Conservation (phyloP, 2,113 vertebrate genomes). For the Tor tambroides region DNA sequence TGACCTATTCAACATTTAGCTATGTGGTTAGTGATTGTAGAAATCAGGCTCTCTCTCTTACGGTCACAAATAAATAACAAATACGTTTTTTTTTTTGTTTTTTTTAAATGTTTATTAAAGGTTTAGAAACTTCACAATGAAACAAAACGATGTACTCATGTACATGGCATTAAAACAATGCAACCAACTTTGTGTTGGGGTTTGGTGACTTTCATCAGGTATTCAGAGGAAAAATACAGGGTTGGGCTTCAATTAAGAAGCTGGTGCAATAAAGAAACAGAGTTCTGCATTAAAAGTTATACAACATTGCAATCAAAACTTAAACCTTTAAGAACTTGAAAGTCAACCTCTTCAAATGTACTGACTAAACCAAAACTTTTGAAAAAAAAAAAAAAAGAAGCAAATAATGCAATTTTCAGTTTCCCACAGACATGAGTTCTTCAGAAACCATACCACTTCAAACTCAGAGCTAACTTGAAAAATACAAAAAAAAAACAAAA, state of each 20-base stretch:
- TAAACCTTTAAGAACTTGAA: neutral
- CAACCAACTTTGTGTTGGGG: slow-evolving; percentile 78
- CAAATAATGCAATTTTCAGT: neutral
- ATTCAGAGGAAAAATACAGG: slow-evolving; percentile 22
- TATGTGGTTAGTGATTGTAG: neutral
- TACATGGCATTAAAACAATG: slow-evolving; percentile 95
- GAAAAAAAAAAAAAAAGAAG: neutral
- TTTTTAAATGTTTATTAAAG: slow-evolving; percentile 92
- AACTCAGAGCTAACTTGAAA: slow-evolving; percentile 6
- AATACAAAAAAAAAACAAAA: neutral
- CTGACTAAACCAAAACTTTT: slow-evolving; percentile 3
- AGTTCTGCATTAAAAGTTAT: slow-evolving; percentile 4
- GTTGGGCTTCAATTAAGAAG: slow-evolving; percentile 28
- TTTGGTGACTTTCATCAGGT: slow-evolving; percentile 39
- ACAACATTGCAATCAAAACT: slow-evolving; percentile 20
- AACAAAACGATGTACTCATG: slow-evolving; percentile 96
- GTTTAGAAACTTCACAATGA: slow-evolving; percentile 99
- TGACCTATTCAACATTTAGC: neutral
- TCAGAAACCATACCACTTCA: slow-evolving; percentile 77
- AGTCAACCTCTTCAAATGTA: neutral
- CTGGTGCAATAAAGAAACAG: slow-evolving; percentile 16
- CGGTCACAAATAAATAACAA: neutral
- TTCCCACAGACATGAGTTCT: slow-evolving; percentile 73
- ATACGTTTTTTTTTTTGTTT: neutral
- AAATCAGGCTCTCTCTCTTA: neutral